Evolutionary conservation across 2,888 invertebrate genomes (phyloP).

Genomic region (Agrotis puta): DNA sequence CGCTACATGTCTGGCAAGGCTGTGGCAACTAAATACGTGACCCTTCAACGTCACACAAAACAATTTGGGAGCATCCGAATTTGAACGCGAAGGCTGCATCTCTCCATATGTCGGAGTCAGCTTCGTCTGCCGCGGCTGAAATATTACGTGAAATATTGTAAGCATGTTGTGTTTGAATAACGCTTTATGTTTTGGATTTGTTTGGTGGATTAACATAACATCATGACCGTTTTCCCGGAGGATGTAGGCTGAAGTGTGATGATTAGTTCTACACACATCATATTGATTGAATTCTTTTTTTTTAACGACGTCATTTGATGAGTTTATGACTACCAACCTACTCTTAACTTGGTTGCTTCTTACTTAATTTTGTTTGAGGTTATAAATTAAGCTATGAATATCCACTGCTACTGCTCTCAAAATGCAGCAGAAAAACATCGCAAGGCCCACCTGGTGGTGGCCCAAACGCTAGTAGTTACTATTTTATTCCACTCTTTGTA

Average conservation of each 20-base stretch:
- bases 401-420: not conserved
- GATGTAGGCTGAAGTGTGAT: not conserved
- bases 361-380: not conserved
- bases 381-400: too few relatives aligned
- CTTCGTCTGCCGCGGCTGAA: constrained; percentile 29
- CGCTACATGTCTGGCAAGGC: constrained; percentile 55
- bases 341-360: constrained; percentile 3
- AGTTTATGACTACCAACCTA: not conserved
- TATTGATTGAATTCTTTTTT: not conserved
- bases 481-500: too few relatives aligned
- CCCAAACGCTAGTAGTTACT: too few relatives aligned
- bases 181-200: constrained; percentile 19
- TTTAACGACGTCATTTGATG: not conserved
- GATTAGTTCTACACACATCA: not conserved
- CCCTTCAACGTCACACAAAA: constrained; percentile 66
- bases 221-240: not conserved
- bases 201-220: constrained; percentile 10
- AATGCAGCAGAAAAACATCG: not conserved
- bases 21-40: constrained; percentile 62
- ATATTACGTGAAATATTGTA: constrained; percentile 41
- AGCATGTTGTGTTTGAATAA: constrained; percentile 35
- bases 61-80: constrained; percentile 62
- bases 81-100: constrained; percentile 51
- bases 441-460: not conserved
- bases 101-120: constrained; percentile 49